phyloP scores from a whole-genome alignment of 2,797 vertebrate genomes.

The Ceyx erithaca region DNA sequence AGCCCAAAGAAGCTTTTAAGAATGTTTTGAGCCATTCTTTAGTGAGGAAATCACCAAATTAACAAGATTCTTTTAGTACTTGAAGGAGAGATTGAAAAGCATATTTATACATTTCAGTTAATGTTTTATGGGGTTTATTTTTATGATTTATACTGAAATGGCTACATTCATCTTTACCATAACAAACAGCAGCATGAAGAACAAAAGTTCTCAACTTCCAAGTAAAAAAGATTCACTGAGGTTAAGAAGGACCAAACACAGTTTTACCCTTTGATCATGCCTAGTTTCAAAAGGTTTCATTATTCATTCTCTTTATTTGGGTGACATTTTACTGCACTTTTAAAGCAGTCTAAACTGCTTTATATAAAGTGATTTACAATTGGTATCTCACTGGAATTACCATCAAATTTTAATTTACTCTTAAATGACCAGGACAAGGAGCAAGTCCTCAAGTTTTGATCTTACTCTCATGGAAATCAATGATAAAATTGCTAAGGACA shows the following conservation, averaged over 20 bases:
- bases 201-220: background rate
- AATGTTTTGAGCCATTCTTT: slow-evolving; percentile 36
- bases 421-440: background rate
- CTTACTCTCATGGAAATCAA: background rate
- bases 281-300: background rate
- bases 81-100: background rate
- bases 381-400: background rate
- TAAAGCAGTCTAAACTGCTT: background rate
- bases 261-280: background rate
- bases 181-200: background rate
- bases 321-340: background rate
- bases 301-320: background rate
- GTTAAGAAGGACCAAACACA: background rate
- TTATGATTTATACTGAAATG: background rate
- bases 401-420: slow-evolving; percentile 24
- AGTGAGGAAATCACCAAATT: background rate
- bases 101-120: background rate
- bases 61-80: background rate
- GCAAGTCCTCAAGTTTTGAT: background rate
- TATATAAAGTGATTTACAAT: background rate
- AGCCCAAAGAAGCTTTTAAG: slow-evolving; percentile 27
- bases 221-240: background rate
- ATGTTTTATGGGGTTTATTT: background rate
- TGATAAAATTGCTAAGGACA: background rate
- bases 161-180: background rate